phyloP scores from a whole-genome alignment of 2,113 vertebrate species.

The Eubucco bourcierii region DNA sequence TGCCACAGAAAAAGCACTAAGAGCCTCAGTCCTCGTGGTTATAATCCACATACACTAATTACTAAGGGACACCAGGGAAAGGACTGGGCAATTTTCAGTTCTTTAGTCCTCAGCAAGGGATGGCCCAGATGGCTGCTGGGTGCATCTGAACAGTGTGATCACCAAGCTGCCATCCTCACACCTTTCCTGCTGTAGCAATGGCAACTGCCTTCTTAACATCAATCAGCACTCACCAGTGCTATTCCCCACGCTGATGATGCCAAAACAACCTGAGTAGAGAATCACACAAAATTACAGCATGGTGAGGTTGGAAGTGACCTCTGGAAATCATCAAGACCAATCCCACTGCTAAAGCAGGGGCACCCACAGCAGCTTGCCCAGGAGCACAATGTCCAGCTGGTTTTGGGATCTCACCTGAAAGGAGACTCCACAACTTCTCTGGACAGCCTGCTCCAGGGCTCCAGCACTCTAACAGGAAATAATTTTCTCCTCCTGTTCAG shows the following conservation, averaged over 20 bases:
- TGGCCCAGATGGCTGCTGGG: neutral
- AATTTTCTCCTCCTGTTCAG: too few relatives aligned
- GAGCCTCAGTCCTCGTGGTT: neutral
- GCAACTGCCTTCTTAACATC: neutral
- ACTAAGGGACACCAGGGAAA: neutral
- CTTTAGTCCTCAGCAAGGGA: neutral
- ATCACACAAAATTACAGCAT: neutral
- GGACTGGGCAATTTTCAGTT: neutral
- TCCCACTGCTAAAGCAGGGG: neutral
- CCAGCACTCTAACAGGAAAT: too few relatives aligned
- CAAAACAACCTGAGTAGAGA: neutral
- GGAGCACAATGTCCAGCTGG: too few relatives aligned
- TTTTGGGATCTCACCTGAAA: too few relatives aligned
- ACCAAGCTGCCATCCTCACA: neutral
- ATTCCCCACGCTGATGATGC: rapidly evolving
- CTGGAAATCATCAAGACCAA: neutral
- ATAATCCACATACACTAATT: neutral
- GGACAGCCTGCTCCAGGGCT: too few relatives aligned
- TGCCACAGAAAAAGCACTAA: neutral
- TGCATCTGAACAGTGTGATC: neutral
- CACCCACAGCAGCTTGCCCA: neutral
- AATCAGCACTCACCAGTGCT: rapidly evolving
- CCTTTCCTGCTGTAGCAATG: neutral
- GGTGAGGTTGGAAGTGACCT: neutral
- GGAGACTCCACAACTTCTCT: too few relatives aligned